Evolutionary conservation across 2,113 vertebrate genomes (phyloP), one percentile per base, ranked within the genome.

Genomic region (Butorides virescens): DNA sequence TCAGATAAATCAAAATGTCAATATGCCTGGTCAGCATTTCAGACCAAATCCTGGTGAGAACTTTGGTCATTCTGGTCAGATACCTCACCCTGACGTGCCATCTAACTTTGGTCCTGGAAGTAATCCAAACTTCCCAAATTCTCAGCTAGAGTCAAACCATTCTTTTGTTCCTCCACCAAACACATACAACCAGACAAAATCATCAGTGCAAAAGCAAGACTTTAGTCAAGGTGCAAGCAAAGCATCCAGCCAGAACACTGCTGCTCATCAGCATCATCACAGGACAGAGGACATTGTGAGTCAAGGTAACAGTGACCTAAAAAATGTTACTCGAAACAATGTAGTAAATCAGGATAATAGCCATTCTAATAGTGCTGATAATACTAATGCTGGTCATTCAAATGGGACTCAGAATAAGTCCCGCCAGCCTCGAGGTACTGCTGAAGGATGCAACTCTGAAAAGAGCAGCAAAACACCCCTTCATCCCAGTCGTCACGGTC

Each of bases 11-110:
- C 98, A 97, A 32, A 98, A 97, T 73, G 94, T 99, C 81, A 94
- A 30, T 67, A 96, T 98, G 72, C 97, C 98, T n/a, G 90, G 96
- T 93, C 99, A 98, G 73, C 97, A 98, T 92, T 98, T 98, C 93
- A 98, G 98, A 89, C 97, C 97, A 50, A 98, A 97, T 80, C 97
- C 97, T 18, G 97, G 96, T 65, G 98, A 99, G 93, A 98, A 97
- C 90, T 98, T 98, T 37, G 95, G 76, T 82, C 98, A 98, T 86
- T 95, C 97, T 67, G 97, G 84, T 94, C 98, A 98, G 65, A 93
- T 97, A 39, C 74, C 97, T 67, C 98, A 97, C 77, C 96, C 98
- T 56, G 98, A 98, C 2, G 34, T 97, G 50, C 96, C 97, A 8
- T 25, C 95, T 61, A 97, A 96, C 88, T 98, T 98, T 94, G 97